A percentile compares a stretch with the other conserved stretches of the same genome.
Conservation (phyloP, 2,888 invertebrate genomes). For the Lamellibrachia satsuma region DNA sequence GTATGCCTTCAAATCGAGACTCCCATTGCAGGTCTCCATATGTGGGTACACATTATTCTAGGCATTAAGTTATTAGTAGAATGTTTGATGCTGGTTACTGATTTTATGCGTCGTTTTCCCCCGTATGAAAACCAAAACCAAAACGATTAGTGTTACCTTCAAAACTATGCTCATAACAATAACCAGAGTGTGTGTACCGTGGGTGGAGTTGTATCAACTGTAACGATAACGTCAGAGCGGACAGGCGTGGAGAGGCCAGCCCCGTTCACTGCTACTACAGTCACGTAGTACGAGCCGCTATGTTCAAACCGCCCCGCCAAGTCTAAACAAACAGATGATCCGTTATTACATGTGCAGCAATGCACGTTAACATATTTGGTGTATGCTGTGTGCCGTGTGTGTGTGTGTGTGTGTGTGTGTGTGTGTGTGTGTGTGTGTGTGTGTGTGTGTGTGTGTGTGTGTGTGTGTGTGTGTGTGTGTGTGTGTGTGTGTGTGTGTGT, state of each 20-base stretch:
- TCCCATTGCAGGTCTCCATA: too few relatives aligned
- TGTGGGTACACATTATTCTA: too few relatives aligned
- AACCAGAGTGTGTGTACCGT: neutral
- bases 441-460: neutral
- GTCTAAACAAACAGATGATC: neutral
- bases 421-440: neutral
- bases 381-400: neutral
- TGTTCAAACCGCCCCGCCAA: constrained; percentile 14
- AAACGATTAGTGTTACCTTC: too few relatives aligned
- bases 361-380: neutral
- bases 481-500: neutral
- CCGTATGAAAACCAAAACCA: too few relatives aligned
- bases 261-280: constrained; percentile 21
- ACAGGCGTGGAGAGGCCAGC: constrained; percentile 20
- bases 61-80: too few relatives aligned
- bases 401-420: neutral
- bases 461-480: neutral
- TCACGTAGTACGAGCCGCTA: constrained; percentile 25
- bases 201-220: constrained; percentile 29
- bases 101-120: too few relatives aligned
- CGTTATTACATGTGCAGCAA: neutral
- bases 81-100: too few relatives aligned
- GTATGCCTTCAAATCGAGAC: too few relatives aligned
- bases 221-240: constrained; percentile 23
- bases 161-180: neutral